Percentiles rank a stretch among this genome's conserved stretches.
These are phyloP conservation scores for Staurois parvus DNA, from an alignment of 2,797 vertebrate species.

Conservation along the genomic window DNA sequence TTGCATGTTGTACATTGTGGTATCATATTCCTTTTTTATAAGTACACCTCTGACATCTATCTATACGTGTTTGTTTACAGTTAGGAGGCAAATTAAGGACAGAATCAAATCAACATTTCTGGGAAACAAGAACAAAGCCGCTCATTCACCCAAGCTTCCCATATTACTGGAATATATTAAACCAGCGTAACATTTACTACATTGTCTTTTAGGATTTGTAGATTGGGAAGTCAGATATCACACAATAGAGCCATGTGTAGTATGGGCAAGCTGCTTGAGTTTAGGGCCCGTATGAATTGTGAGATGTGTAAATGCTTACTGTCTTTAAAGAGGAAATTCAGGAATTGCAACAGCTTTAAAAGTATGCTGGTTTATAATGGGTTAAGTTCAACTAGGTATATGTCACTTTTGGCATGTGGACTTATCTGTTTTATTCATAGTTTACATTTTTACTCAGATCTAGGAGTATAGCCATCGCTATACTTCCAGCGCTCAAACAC, in stretches of 20 bases:
- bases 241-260: slow-evolving; percentile 6
- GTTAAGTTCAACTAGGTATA: too few species aligned
- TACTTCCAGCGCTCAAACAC: too few species aligned
- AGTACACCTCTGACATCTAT: slow-evolving; percentile 67
- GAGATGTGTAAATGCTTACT: neutral
- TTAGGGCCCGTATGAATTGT: neutral
- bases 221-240: slow-evolving; percentile 39
- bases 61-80: slow-evolving; percentile 68
- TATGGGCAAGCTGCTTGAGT: neutral
- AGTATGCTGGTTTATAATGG: too few species aligned
- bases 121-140: slow-evolving; percentile 50
- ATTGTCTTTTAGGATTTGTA: slow-evolving; percentile 46
- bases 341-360: too few species aligned
- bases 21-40: slow-evolving; percentile 65
- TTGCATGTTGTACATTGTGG: slow-evolving; percentile 68
- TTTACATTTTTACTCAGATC: too few species aligned
- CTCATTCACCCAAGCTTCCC: slow-evolving; percentile 44
- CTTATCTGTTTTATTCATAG: too few species aligned
- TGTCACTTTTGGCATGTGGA: too few species aligned
- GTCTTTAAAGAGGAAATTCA: too few species aligned
- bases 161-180: slow-evolving; percentile 48
- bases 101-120: slow-evolving; percentile 44
- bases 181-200: slow-evolving; percentile 16
- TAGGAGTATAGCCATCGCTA: too few species aligned
- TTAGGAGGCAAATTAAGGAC: slow-evolving; percentile 60